Conservation (phyloP, 2,888 invertebrate genomes). For the Strigamia transsilvanica region DNA sequence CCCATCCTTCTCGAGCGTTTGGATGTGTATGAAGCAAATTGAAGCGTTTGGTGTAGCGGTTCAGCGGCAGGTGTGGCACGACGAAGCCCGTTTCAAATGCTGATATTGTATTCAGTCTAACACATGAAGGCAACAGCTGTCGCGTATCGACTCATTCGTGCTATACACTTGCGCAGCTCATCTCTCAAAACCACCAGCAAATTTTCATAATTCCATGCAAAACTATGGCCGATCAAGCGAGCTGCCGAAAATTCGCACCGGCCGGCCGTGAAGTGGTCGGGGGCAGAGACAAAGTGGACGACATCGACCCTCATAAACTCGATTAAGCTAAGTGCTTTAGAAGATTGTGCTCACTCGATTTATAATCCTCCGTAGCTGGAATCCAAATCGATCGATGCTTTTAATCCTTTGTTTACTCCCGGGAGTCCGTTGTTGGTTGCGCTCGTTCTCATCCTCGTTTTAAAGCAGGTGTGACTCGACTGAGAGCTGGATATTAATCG, state of each 20-base stretch:
- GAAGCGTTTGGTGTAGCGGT: conserved; percentile 19
- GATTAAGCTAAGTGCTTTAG: conserved; percentile 28
- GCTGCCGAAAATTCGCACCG: not conserved
- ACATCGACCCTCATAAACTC: not conserved
- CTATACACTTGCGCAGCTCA: conserved; percentile 14
- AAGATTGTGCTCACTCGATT: conserved; percentile 45
- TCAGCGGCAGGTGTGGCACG: conserved; percentile 40
- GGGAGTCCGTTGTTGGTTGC: conserved; percentile 17
- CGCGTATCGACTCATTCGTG: conserved; percentile 40
- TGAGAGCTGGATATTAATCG: conserved; percentile 42
- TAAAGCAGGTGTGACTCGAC: conserved; percentile 49
- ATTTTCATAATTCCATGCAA: conserved; percentile 33
- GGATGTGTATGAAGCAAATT: conserved; percentile 1
- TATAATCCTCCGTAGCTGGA: conserved; percentile 18
- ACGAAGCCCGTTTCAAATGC: conserved; percentile 43
- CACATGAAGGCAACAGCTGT: conserved; percentile 49
- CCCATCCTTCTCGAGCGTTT: not conserved
- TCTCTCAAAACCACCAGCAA: conserved; percentile 23
- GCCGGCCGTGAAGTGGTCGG: not conserved
- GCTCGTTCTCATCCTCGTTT: conserved; percentile 8
- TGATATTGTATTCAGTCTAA: conserved; percentile 49
- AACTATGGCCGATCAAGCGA: not conserved
- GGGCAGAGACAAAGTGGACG: not conserved
- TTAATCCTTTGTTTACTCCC: conserved; percentile 48
- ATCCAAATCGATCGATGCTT: conserved; percentile 43